These are phyloP conservation scores for Phalloptychus januarius DNA, from an alignment of 2,797 vertebrate genomes.

Conservation along the genomic window DNA sequence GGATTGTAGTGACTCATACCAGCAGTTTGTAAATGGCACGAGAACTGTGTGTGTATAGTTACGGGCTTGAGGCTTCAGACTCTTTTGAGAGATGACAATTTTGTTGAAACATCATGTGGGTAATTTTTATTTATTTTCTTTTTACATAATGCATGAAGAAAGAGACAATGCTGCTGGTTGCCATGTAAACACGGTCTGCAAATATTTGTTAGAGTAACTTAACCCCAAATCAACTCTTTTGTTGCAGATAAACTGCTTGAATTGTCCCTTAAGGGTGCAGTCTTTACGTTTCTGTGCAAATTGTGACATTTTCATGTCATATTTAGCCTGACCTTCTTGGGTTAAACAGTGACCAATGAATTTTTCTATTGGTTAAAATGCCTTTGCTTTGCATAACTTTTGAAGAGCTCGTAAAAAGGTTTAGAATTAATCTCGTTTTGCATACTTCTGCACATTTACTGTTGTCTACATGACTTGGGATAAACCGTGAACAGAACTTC, in stretches of 20 bases:
- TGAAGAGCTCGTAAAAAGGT: neutral
- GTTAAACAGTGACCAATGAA: too few relatives aligned
- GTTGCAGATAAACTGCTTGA: too few relatives aligned
- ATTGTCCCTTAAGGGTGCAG: too few relatives aligned
- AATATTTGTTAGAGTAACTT: slow-evolving; percentile 13
- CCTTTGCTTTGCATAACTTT: neutral
- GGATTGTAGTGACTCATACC: slow-evolving; percentile 37
- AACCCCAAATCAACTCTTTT: neutral
- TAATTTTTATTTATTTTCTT: slow-evolving; percentile 37
- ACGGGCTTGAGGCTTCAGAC: slow-evolving; percentile 12
- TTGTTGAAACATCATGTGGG: slow-evolving; percentile 47
- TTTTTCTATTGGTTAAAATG: too few relatives aligned
- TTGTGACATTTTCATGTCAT: too few relatives aligned
- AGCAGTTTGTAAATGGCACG: slow-evolving; percentile 40
- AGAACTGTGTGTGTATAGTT: slow-evolving; percentile 28
- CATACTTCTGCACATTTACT: neutral
- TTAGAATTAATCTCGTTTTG: neutral
- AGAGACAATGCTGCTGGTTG: slow-evolving; percentile 41
- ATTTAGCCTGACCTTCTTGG: too few relatives aligned
- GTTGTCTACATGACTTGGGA: neutral
- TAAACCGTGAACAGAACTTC: slow-evolving; percentile 4
- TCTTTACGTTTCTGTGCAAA: too few relatives aligned
- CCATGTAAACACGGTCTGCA: slow-evolving; percentile 12
- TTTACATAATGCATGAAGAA: slow-evolving; percentile 49
- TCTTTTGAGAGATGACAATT: slow-evolving; percentile 49